Percentiles rank a stretch among this genome's conserved stretches.
phyloP scores from a whole-genome alignment of 1,140 invertebrate species.

The Limonius californicus region DNA sequence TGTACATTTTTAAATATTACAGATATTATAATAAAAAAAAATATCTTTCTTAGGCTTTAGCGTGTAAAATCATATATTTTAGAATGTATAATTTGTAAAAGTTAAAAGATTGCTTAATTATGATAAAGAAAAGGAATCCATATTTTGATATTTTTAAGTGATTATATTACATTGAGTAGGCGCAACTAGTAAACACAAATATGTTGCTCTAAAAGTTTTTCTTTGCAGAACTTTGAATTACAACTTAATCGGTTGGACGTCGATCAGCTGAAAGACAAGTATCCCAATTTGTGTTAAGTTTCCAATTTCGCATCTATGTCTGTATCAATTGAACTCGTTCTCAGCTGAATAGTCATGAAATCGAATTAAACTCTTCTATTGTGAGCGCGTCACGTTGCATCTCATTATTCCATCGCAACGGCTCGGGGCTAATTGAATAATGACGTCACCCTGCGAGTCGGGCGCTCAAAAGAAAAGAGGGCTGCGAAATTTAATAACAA shows the following conservation, averaged over 20 bases:
- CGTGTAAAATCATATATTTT: too few species aligned
- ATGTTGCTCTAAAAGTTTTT: too few species aligned
- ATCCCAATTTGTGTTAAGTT: background rate
- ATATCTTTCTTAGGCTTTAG: too few species aligned
- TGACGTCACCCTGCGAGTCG: conserved; percentile 25
- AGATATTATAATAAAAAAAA: too few species aligned
- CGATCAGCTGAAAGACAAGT: too few species aligned
- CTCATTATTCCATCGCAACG: conserved; percentile 29
- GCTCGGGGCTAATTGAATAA: conserved; percentile 31
- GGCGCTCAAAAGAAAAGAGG: conserved; percentile 17
- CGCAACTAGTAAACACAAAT: too few species aligned
- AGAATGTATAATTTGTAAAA: too few species aligned
- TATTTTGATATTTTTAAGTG: background rate
- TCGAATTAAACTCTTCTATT: conserved; percentile 33
- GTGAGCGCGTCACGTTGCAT: conserved; percentile 29
- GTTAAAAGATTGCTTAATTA: too few species aligned
- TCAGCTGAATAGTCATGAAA: conserved; percentile 20
- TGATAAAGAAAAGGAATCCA: too few species aligned
- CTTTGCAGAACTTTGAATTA: background rate
- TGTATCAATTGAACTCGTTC: conserved; percentile 17
- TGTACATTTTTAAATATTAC: too few species aligned
- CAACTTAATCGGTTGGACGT: background rate
- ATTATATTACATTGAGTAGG: too few species aligned
- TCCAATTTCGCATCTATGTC: conserved; percentile 10
- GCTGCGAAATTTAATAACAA: conserved; percentile 29